Evolutionary conservation across 2,797 vertebrate species (phyloP).

Genomic region (Squalus acanthias): DNA sequence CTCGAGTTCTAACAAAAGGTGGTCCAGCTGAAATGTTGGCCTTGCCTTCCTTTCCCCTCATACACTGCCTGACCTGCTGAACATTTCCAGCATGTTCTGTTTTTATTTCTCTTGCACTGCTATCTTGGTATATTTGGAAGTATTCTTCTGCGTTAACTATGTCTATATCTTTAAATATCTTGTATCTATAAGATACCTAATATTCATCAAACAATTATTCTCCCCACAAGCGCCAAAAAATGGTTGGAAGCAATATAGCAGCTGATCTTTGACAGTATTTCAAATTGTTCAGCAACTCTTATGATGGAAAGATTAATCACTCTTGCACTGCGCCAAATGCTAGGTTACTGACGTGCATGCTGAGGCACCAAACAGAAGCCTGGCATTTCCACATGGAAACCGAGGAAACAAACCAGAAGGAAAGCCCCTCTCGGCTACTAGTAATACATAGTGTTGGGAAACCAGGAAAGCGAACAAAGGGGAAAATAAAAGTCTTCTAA

Average conservation of each 20-base stretch:
- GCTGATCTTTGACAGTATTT: background rate
- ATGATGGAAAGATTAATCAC: background rate
- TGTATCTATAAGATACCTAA: background rate
- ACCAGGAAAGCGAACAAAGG: background rate
- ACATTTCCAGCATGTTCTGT: background rate
- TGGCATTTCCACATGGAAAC: background rate
- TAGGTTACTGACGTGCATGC: background rate
- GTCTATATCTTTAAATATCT: background rate
- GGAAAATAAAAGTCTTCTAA: background rate
- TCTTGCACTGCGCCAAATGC: background rate
- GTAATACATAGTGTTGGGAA: background rate
- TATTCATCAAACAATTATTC: background rate
- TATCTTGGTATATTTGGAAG: background rate
- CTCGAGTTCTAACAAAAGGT: background rate
- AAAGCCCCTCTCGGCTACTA: background rate
- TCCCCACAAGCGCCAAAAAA: background rate
- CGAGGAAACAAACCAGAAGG: no score
- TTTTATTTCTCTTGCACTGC: background rate
- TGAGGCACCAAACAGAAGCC: background rate
- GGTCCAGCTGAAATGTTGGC: background rate
- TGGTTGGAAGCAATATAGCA: background rate
- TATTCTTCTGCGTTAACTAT: background rate
- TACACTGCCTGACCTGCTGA: no score
- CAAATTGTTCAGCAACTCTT: background rate
- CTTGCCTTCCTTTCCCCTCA: background rate